phyloP scores from a whole-genome alignment of 2,888 invertebrate genomes.

The Cosmia trapezina region DNA sequence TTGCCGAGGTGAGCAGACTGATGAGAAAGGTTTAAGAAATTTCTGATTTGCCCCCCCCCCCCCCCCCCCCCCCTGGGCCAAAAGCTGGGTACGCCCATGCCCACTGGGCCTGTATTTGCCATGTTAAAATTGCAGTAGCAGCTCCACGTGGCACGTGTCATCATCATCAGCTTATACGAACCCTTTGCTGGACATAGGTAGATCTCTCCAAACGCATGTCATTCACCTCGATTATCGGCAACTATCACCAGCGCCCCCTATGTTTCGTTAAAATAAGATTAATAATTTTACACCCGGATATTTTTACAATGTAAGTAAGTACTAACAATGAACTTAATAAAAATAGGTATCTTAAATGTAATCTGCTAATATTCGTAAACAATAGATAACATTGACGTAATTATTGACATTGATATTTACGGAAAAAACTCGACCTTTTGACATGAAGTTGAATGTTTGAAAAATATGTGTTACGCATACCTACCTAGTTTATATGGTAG shows the following conservation, averaged over 20 bases:
- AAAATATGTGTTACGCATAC: constrained; percentile 1
- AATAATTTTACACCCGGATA: constrained; percentile 20
- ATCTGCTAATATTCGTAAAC: constrained; percentile 31
- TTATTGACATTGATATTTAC: constrained; percentile 18
- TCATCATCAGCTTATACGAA: not conserved
- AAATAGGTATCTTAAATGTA: constrained; percentile 3
- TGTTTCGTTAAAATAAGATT: not conserved
- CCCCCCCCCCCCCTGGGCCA: too few species aligned
- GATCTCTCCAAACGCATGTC: too few species aligned
- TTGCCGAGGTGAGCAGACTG: too few species aligned
- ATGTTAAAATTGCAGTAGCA: not conserved
- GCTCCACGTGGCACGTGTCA: not conserved
- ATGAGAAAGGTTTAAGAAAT: too few species aligned
- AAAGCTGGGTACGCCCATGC: too few species aligned
- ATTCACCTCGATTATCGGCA: not conserved
- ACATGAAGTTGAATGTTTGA: constrained; percentile 10
- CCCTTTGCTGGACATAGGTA: not conserved
- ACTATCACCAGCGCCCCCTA: not conserved
- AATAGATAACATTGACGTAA: constrained; percentile 55
- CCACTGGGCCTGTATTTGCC: not conserved
- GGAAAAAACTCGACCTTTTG: constrained; percentile 30
- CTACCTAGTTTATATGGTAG: not conserved
- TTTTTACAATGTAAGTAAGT: not conserved
- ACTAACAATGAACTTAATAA: constrained; percentile 10
- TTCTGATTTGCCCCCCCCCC: too few species aligned